phyloP scores from a whole-genome alignment of 2,113 vertebrate genomes.

The Nothobranchius furzeri region DNA sequence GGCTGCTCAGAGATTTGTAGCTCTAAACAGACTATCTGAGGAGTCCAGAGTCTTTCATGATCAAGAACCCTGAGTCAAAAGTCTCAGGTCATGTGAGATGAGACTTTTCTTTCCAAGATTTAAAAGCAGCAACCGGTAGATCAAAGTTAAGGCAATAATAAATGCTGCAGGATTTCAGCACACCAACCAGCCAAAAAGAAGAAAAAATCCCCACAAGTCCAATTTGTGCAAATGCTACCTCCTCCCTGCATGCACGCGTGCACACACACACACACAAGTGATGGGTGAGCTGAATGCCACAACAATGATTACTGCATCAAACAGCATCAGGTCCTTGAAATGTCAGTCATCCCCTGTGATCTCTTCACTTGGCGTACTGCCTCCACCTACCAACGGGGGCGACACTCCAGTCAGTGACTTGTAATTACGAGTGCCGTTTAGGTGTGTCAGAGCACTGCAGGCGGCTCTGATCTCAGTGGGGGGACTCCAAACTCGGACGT shows the following conservation, averaged over 20 bases:
- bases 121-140: constrained; percentile 21
- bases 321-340: constrained; percentile 27
- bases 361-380: constrained; percentile 1
- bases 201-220: constrained; percentile 28
- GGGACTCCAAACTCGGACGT: constrained; percentile 28
- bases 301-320: constrained; percentile 26
- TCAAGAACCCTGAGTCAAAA: not conserved
- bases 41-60: not conserved
- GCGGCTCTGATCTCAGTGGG: constrained; percentile 59
- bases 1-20: not conserved
- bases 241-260: not conserved
- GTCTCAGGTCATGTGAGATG: constrained; percentile 1
- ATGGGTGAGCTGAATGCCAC: constrained; percentile 24
- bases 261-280: constrained; percentile 7
- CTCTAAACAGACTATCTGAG: not conserved
- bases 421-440: constrained; percentile 54
- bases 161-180: constrained; percentile 24
- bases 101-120: constrained; percentile 6
- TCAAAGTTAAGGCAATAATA: constrained; percentile 20
- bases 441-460: constrained; percentile 41
- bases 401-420: constrained; percentile 20
- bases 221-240: constrained; percentile 15
- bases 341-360: constrained; percentile 29
- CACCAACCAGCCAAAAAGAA: constrained; percentile 13
- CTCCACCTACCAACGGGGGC: constrained; percentile 44